Evolutionary conservation across 30 jellyfish, hydroid and myxozoan genomes (phyloP).

Genomic region (Pseudorhiza aurosa): DNA sequence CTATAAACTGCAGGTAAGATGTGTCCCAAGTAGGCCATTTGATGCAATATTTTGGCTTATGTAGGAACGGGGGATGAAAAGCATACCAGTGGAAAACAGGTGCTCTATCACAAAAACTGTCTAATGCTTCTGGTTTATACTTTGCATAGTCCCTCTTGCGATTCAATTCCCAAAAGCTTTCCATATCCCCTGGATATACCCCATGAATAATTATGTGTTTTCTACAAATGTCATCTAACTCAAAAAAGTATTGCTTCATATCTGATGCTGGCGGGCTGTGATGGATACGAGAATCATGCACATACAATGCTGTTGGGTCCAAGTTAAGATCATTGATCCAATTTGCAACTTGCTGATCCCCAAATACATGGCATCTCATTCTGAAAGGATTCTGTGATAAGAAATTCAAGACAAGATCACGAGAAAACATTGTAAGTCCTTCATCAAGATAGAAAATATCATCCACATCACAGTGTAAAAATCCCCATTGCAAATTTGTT

Average conservation of each 20-base stretch:
- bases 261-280: conserved; percentile 76
- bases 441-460: conserved; percentile 66
- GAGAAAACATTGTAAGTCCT: conserved; percentile 72
- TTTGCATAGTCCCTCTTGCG: conserved; percentile 11
- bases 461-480: conserved; percentile 42
- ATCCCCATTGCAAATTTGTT: conserved; percentile 70
- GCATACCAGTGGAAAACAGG: conserved; percentile 48
- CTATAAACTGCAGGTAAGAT: background rate
- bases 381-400: conserved; percentile 77
- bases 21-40: conserved; percentile 47
- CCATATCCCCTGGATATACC: conserved; percentile 63
- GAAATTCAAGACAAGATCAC: conserved; percentile 64
- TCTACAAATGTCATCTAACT: conserved; percentile 64
- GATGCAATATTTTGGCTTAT: conserved; percentile 59
- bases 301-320: conserved; percentile 48
- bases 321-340: conserved; percentile 74
- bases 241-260: conserved; percentile 43
- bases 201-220: conserved; percentile 74
- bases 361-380: conserved; percentile 77
- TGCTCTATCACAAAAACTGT: conserved; percentile 25
- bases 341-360: conserved; percentile 74
- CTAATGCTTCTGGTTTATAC: conserved; percentile 1
- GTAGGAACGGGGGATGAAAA: conserved; percentile 16
- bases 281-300: conserved; percentile 75
- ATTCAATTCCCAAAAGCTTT: conserved; percentile 60